Percentiles rank a stretch among this genome's conserved stretches.
Conservation (phyloP, 2,113 vertebrate genomes). For the Grus americana region DNA sequence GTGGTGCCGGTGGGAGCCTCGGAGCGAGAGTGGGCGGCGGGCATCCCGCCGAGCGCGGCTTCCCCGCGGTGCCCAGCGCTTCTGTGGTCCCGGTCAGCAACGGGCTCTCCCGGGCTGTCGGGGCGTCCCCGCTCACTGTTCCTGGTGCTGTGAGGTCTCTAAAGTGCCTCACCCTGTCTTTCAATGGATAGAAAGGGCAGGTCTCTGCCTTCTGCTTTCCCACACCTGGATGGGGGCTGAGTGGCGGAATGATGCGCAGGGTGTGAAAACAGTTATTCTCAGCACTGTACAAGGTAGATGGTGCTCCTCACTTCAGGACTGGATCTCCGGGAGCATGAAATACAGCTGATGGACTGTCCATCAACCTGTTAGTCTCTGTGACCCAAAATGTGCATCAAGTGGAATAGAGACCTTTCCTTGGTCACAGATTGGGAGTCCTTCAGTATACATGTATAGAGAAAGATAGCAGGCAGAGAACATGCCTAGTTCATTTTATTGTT, state of each 20-base stretch:
- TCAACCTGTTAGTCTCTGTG: neutral
- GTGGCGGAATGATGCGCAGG: neutral
- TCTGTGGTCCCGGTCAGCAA: neutral
- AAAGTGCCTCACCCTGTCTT: neutral
- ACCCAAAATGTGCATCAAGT: neutral
- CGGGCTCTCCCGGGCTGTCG: neutral
- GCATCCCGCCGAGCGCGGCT: neutral
- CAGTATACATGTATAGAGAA: no score
- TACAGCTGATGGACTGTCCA: neutral
- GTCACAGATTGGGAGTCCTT: neutral
- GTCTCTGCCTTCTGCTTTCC: neutral
- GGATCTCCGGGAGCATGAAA: rapidly evolving
- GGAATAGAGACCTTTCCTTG: neutral
- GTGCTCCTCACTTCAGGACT: neutral
- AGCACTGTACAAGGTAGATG: neutral
- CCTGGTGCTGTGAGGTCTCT: neutral
- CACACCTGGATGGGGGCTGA: neutral
- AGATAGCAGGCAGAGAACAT: neutral
- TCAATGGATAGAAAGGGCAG: rapidly evolving
- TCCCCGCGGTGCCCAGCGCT: neutral
- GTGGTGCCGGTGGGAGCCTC: neutral
- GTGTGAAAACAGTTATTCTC: neutral
- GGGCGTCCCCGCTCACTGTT: rapidly evolving
- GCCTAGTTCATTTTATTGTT: neutral
- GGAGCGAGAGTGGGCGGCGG: neutral